These are phyloP conservation scores for Elachura formosa DNA, from an alignment of 2,113 vertebrate species.

Conservation along the genomic window DNA sequence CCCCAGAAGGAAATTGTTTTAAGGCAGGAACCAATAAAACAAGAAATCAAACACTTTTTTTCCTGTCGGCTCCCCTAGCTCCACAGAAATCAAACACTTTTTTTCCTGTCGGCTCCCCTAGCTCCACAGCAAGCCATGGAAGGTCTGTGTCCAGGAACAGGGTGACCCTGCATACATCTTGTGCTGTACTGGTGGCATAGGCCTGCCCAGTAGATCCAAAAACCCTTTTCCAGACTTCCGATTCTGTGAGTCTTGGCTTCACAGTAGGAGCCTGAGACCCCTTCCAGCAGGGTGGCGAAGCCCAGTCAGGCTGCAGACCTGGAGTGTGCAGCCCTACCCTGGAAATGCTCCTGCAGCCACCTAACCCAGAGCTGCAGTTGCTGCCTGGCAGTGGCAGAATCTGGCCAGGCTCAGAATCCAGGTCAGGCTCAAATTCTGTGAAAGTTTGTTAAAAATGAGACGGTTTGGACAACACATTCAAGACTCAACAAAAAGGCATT, in stretches of 20 bases:
- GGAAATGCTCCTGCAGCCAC: not conserved
- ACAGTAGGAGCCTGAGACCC: not conserved
- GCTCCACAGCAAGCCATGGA: not conserved
- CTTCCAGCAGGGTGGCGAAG: not conserved
- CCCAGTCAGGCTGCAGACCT: not conserved
- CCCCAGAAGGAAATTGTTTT: not conserved
- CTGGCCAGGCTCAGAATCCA: not conserved
- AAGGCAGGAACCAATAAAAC: not conserved
- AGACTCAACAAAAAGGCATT: slow-evolving; percentile 52
- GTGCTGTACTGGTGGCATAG: not conserved
- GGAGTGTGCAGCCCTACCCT: not conserved
- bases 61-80: not conserved
- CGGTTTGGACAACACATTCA: not conserved
- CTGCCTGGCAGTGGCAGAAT: not conserved
- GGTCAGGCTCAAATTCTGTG: slow-evolving; percentile 14
- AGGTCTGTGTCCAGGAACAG: not conserved
- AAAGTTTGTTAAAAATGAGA: slow-evolving; percentile 23
- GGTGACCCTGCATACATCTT: not conserved
- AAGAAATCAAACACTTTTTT: not conserved
- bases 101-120: not conserved
- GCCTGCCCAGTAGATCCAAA: not conserved
- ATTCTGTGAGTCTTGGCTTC: not conserved
- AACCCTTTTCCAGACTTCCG: not conserved
- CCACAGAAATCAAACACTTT: not conserved
- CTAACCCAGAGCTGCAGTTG: not conserved